phyloP scores from a whole-genome alignment of 2,888 invertebrate genomes.

The Torymus texanus region DNA sequence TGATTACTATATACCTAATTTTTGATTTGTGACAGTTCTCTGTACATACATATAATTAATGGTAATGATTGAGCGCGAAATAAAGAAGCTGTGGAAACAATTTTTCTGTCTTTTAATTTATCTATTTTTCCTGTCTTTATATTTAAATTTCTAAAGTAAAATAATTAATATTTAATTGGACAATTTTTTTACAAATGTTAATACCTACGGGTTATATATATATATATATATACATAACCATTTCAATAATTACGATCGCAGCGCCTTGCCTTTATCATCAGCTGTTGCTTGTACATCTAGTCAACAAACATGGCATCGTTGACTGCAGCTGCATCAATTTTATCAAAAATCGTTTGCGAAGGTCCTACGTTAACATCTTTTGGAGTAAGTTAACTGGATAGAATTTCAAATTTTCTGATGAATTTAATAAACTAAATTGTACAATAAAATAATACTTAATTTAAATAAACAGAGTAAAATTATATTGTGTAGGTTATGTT shows the following conservation, averaged over 20 bases:
- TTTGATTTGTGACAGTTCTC: constrained; percentile 65
- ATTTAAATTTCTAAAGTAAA: too few species aligned
- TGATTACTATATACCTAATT: constrained; percentile 32
- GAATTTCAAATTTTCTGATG: too few species aligned
- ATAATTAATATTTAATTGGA: constrained; percentile 13
- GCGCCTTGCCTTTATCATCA: background rate
- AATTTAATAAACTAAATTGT: too few species aligned
- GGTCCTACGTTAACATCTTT: constrained; percentile 48
- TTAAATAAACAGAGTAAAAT: too few species aligned
- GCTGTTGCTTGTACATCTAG: too few species aligned
- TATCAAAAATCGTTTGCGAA: constrained; percentile 58
- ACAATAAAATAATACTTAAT: too few species aligned
- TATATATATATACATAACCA: background rate
- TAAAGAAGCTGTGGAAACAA: constrained; percentile 68
- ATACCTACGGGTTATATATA: constrained; percentile 9
- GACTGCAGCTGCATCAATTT: constrained; percentile 20
- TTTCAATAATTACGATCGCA: background rate
- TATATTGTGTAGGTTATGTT: too few species aligned
- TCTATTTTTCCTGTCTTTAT: too few species aligned
- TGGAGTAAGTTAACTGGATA: constrained; percentile 59
- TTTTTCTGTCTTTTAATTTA: too few species aligned
- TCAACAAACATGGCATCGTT: constrained; percentile 33
- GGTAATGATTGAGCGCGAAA: constrained; percentile 69
- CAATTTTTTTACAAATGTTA: background rate
- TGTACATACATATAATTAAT: constrained; percentile 70